A percentile compares a stretch with the other conserved stretches of the same genome.
These are phyloP conservation scores for Synanthedon tipuliformis DNA, from an alignment of 2,888 invertebrate genomes.

Conservation along the genomic window DNA sequence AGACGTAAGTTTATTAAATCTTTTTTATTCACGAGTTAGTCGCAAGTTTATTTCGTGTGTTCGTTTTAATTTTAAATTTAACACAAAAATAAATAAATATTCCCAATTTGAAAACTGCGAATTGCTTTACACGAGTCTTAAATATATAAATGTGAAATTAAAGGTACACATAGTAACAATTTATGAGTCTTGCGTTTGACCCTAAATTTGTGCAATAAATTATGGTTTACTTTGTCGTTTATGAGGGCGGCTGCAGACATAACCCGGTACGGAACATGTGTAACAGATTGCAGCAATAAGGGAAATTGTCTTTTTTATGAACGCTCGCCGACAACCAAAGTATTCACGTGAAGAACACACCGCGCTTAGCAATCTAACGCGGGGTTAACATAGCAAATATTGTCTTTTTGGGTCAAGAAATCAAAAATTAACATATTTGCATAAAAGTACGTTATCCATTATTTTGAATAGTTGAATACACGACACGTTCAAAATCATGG, in stretches of 20 bases:
- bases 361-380: neutral
- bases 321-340: conserved; percentile 51
- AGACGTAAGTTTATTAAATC: too few relatives aligned
- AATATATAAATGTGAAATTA: conserved; percentile 12
- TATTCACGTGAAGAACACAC: conserved; percentile 40
- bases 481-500: too few relatives aligned
- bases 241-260: conserved; percentile 62
- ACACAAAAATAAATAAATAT: neutral
- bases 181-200: conserved; percentile 58
- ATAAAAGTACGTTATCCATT: too few relatives aligned
- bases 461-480: too few relatives aligned
- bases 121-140: neutral
- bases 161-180: conserved; percentile 27
- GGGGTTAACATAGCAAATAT: neutral
- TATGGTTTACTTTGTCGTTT: conserved; percentile 70
- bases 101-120: neutral
- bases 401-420: too few relatives aligned
- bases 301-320: conserved; percentile 70
- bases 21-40: too few relatives aligned
- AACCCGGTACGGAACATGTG: conserved; percentile 58
- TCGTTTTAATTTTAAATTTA: too few relatives aligned
- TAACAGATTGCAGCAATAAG: conserved; percentile 69
- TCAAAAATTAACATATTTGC: too few relatives aligned
- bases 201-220: conserved; percentile 66
- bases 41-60: too few relatives aligned